Base-by-base conservation (phyloP, 2,113 vertebrate genomes). In the Mugil cephalus region DNA sequence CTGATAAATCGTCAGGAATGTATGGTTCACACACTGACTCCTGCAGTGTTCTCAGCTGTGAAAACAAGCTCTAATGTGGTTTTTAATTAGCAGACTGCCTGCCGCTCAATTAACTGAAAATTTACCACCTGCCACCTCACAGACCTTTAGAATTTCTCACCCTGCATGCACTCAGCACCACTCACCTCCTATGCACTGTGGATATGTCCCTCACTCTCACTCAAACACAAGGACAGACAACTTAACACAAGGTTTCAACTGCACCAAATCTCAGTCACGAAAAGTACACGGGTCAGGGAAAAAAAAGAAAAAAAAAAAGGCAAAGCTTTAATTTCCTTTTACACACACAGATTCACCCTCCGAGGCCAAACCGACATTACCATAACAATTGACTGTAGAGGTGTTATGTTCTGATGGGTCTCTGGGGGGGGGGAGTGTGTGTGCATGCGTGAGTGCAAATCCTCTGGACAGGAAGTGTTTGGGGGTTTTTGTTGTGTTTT, bases 11-110 rank as follows among this genome's bases (percentile, higher is more conserved):
- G 3, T 5, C 3, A 30, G 17, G 30, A 10, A 61, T 18, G 58
- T 21, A 34, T 45, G 21, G 34, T n/a, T 35, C 18, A 47, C 30
- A 53, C 54, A 18, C 39, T 59, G 19, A 36, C 46, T 65, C 30
- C 45, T 8, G 43, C 46, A 39, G 17, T 34, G 11, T 35, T 51
- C 14, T 54, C 60, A 48, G 18, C 15, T 43, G 18, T 56, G 42
- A 48, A 64, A 56, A 50, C 15, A 67, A 52, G 47, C 30, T 17
- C 21, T 46, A 54, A 65, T 30, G 24, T 40, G 40, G 13, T 47
- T 79, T 72, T 66, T 35, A 47, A 60, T 61, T 47, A 48, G 19
- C 54, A 72, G 35, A 47, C n/a, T 52, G 39, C 67, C 53, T 36
- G 35, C 75, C 59, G 18, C 38, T 35, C 12, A 46, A 10, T 78